Percentiles rank a stretch among this genome's conserved stretches.
Evolutionary conservation across 2,888 invertebrate genomes (phyloP).

Genomic region (Hydropsyche betteni): DNA sequence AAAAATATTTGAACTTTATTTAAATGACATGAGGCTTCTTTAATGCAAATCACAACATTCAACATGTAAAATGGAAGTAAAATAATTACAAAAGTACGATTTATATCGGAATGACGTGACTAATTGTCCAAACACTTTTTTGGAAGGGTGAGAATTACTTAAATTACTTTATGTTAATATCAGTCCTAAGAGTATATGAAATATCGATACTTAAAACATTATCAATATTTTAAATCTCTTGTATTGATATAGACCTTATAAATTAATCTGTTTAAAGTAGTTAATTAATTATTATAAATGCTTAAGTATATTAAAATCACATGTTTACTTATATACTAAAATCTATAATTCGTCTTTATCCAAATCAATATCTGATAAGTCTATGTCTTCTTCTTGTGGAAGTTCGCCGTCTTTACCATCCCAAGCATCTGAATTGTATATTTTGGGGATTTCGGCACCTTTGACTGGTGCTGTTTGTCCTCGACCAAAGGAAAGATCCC

Average conservation of each 20-base stretch:
- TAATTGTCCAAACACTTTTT: constrained; percentile 21
- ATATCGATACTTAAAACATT: constrained; percentile 26
- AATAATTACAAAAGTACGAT: constrained; percentile 11
- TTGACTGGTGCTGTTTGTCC: constrained; percentile 90
- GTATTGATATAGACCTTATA: constrained; percentile 22
- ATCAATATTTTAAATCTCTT: constrained; percentile 6
- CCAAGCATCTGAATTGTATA: constrained; percentile 79
- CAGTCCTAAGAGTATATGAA: constrained; percentile 1
- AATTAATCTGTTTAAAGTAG: constrained; percentile 3
- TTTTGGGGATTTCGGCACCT: constrained; percentile 81
- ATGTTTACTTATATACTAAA: not conserved
- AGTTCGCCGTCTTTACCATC: constrained; percentile 94
- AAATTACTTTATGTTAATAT: constrained; percentile 8
- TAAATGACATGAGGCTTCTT: not conserved
- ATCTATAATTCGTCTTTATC: constrained; percentile 79
- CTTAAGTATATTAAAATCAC: constrained; percentile 29
- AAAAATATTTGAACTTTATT: not conserved
- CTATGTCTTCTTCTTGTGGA: constrained; percentile 88
- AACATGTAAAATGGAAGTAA: constrained; percentile 11
- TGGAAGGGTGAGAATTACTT: constrained; percentile 6
- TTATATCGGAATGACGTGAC: not conserved
- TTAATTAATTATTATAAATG: constrained; percentile 5
- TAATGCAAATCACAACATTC: not conserved
- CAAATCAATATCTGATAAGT: constrained; percentile 88
- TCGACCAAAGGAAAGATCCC: constrained; percentile 91